These are phyloP conservation scores for Eidolon dupreanum DNA, from an alignment of 2,797 vertebrate species.

Conservation along the genomic window DNA sequence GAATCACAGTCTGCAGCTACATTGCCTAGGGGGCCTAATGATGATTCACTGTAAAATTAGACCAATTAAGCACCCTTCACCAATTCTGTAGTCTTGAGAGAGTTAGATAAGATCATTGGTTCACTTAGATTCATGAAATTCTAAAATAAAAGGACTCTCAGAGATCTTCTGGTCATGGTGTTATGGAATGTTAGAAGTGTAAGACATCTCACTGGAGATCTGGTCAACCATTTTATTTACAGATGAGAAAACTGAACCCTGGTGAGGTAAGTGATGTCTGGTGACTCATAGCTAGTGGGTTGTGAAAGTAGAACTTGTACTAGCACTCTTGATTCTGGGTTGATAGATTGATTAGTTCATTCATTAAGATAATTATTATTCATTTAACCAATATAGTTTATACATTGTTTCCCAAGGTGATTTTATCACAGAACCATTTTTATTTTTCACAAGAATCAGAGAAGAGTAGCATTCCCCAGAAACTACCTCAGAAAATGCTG, in stretches of 20 bases:
- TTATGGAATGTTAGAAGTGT: neutral
- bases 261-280: neutral
- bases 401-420: neutral
- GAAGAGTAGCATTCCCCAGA: neutral
- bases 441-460: neutral
- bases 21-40: constrained; percentile 69
- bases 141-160: constrained; percentile 61
- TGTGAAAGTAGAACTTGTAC: neutral
- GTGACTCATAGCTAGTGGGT: constrained; percentile 34
- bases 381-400: neutral
- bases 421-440: constrained; percentile 6
- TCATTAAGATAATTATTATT: constrained; percentile 18
- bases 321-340: constrained; percentile 20
- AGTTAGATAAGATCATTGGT: constrained; percentile 68
- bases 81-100: constrained; percentile 40
- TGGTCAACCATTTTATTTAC: neutral
- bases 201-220: constrained; percentile 15
- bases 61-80: constrained; percentile 61
- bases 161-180: constrained; percentile 50
- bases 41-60: constrained; percentile 75
- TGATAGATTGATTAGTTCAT: constrained; percentile 46
- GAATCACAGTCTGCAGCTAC: constrained; percentile 71
- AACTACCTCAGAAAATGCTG: neutral
- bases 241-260: constrained; percentile 39
- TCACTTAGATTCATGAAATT: constrained; percentile 70